Evolutionary conservation across 2,113 vertebrate species (phyloP).

Genomic region (Pica pica): DNA sequence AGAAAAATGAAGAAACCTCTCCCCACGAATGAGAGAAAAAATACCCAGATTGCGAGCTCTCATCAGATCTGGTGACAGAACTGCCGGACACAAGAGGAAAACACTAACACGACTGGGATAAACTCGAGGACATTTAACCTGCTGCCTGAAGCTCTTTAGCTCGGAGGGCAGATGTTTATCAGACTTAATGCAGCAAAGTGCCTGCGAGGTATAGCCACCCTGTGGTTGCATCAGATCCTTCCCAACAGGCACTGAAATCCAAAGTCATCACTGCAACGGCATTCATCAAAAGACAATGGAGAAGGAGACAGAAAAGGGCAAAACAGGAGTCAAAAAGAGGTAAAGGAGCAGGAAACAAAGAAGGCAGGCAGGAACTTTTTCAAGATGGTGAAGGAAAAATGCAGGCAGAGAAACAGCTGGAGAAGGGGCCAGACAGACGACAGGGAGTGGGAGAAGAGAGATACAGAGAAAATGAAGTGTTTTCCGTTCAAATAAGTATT

Average conservation of each 20-base stretch:
- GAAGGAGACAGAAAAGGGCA: background rate
- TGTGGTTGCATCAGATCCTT: background rate
- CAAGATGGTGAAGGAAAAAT: background rate
- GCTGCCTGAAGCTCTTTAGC: background rate
- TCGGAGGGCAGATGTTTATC: background rate
- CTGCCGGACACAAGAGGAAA: background rate
- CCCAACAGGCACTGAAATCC: background rate
- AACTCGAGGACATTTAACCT: background rate
- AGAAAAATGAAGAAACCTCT: background rate
- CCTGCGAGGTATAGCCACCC: background rate
- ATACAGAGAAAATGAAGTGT: background rate
- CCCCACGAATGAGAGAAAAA: background rate
- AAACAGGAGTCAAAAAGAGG: background rate
- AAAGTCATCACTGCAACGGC: conserved; percentile 3
- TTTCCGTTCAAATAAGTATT: background rate
- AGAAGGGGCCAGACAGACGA: background rate
- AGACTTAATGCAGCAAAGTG: background rate
- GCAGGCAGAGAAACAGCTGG: background rate
- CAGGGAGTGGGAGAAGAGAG: background rate
- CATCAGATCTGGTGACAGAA: background rate
- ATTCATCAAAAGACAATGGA: conserved; percentile 11
- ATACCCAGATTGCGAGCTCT: background rate
- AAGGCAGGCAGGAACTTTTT: background rate
- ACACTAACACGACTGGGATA: background rate
- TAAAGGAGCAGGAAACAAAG: background rate